Conservation (phyloP, 64 coral and sea anemone genomes). For the Stylophora pistillata region DNA sequence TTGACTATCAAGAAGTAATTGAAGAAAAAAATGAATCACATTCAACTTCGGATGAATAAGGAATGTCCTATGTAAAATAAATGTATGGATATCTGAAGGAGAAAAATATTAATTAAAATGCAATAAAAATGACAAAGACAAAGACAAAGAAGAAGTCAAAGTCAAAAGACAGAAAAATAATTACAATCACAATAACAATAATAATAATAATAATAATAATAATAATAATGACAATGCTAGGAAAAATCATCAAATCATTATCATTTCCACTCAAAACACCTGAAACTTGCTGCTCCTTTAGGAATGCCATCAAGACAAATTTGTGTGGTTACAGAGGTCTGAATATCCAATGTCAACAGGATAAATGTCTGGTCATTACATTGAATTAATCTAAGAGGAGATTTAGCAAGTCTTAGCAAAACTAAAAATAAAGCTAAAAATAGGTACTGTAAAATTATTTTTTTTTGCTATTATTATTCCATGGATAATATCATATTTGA, state of each 20-base stretch:
- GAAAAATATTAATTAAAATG: too few species aligned
- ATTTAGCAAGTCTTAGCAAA: neutral
- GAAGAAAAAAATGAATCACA: too few species aligned
- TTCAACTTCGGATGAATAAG: too few species aligned
- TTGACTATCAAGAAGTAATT: neutral
- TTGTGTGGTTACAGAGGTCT: neutral
- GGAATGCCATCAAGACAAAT: neutral
- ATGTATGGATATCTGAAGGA: too few species aligned
- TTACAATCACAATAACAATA: neutral
- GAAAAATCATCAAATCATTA: too few species aligned
- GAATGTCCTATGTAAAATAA: too few species aligned
- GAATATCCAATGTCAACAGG: constrained; percentile 7
- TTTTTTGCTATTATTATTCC: too few species aligned
- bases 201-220: neutral
- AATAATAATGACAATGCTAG: neutral
- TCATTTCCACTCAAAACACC: neutral
- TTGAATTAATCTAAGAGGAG: neutral
- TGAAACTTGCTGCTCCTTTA: constrained; percentile 18
- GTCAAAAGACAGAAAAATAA: neutral
- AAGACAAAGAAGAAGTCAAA: too few species aligned
- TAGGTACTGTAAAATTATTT: too few species aligned
- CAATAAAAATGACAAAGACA: too few species aligned
- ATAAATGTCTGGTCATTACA: neutral
- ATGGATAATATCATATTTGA: too few species aligned
- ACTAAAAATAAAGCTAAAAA: too few species aligned